These are phyloP conservation scores for Belonocnema kinseyi DNA, from an alignment of 1,140 invertebrate genomes.

Conservation along the genomic window DNA sequence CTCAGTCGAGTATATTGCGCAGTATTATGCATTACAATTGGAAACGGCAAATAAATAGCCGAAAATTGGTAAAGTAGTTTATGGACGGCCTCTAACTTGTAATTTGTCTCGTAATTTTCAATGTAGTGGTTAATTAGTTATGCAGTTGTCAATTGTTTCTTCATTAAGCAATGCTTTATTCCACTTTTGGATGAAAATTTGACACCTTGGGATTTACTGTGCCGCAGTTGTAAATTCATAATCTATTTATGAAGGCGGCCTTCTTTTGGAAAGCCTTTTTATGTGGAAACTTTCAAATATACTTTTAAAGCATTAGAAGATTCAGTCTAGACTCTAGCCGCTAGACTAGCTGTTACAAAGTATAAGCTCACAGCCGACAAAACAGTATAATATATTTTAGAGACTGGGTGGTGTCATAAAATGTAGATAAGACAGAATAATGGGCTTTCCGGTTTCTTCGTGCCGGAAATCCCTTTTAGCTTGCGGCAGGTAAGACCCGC, in stretches of 20 bases:
- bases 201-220: neutral
- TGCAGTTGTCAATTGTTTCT: too few relatives aligned
- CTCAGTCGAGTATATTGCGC: too few relatives aligned
- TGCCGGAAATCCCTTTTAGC: conserved; percentile 10
- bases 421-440: conserved; percentile 24
- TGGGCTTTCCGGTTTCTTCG: conserved; percentile 30
- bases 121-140: too few relatives aligned
- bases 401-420: neutral
- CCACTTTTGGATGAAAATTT: too few relatives aligned
- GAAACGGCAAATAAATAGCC: too few relatives aligned
- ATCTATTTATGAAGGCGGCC: conserved; percentile 63
- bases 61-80: too few relatives aligned
- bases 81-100: too few relatives aligned
- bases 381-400: neutral
- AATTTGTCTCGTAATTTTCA: too few relatives aligned
- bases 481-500: conserved; percentile 12
- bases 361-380: conserved; percentile 7
- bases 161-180: too few relatives aligned
- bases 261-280: conserved; percentile 16
- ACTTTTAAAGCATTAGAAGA: conserved; percentile 19
- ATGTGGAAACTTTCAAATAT: conserved; percentile 14
- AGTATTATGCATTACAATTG: too few relatives aligned
- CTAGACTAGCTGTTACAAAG: conserved; percentile 14
- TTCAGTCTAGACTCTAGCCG: conserved; percentile 8
- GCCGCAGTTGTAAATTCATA: conserved; percentile 60